Evolutionary conservation across 2,797 vertebrate genomes (phyloP), one percentile per base, ranked within the genome.

Genomic region (Calcarius lapponicus): DNA sequence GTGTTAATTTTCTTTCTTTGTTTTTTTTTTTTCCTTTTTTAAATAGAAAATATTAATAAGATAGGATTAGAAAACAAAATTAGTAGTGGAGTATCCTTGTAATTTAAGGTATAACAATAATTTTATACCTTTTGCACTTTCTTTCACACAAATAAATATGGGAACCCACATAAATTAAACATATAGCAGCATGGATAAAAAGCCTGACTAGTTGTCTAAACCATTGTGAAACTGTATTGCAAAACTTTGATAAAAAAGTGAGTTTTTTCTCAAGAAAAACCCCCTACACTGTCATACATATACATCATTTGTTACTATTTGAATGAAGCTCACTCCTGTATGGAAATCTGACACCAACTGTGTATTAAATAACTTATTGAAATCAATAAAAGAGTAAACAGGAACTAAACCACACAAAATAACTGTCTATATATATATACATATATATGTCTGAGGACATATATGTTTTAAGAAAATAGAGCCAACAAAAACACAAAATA

Each of bases 231-330:
- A 66, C 3, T 14, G 0, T 36, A 61, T 45, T 45, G 12, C 2
- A 65, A 36, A 9, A 36, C 6, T 71, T 67, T 42, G 16, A 7
- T 16, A 20, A 3, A 48, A 7, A 76, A 40, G 2, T 42, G 7
- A 69, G 3, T 10, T 86, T 76, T 28, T 25, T 28, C 28, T 61
- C 6, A 71, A 61, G 21, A 65, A 80, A 72, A 69, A 3, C 6
- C 3, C 8, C 6, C 7, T 8, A 22, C 19, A 21, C 18, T 65
- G 5, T 13, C 10, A 4, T 15, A 20, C 1, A 13, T 29, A 4
- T 15, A 20, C 1, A 13, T 29, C 3, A 29, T 40, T 75, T 75
- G 2, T 38, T 78, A n/a, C 3, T 67, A 2, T 47, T 22, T n/a
- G 14, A 80, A 42, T 60, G 25, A 74, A 79, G 4, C 2, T 62